A percentile compares a stretch with the other conserved stretches of the same genome.
Conservation (phyloP, 2,797 vertebrate species). For the Alosa sapidissima region DNA sequence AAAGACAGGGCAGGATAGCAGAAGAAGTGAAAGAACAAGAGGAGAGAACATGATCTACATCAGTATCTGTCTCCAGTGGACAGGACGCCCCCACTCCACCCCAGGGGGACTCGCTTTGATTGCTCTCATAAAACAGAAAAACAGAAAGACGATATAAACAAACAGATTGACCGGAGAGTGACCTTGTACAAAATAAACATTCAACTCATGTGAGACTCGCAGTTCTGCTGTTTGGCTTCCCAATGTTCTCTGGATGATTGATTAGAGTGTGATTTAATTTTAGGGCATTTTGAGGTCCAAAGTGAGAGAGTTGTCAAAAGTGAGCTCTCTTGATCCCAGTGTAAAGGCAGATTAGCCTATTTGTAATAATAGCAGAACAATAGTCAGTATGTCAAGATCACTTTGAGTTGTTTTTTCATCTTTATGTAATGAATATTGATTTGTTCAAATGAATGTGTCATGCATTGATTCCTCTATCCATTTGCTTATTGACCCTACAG, state of each 20-base stretch:
- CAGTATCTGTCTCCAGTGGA: not conserved
- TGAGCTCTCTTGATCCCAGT: not conserved
- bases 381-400: not conserved
- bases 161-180: not conserved
- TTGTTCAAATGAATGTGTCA: slow-evolving; percentile 4
- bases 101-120: not conserved
- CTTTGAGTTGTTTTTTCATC: slow-evolving; percentile 17
- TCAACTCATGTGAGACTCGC: not conserved
- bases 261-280: not conserved
- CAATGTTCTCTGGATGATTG: not conserved
- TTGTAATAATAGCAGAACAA: not conserved
- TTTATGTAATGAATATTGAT: slow-evolving; percentile 1
- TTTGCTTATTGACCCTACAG: slow-evolving; percentile 5
- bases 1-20: not conserved
- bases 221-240: not conserved
- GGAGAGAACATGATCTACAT: not conserved
- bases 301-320: not conserved
- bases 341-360: not conserved
- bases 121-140: not conserved
- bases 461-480: not conserved
- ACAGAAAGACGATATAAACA: not conserved
- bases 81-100: not conserved
- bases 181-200: slow-evolving; percentile 1
- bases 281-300: not conserved
- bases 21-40: not conserved